Percentiles rank a stretch among this genome's conserved stretches.
These are phyloP conservation scores for Anomalospiza imberbis DNA, from an alignment of 2,797 vertebrate species.

Conservation along the genomic window DNA sequence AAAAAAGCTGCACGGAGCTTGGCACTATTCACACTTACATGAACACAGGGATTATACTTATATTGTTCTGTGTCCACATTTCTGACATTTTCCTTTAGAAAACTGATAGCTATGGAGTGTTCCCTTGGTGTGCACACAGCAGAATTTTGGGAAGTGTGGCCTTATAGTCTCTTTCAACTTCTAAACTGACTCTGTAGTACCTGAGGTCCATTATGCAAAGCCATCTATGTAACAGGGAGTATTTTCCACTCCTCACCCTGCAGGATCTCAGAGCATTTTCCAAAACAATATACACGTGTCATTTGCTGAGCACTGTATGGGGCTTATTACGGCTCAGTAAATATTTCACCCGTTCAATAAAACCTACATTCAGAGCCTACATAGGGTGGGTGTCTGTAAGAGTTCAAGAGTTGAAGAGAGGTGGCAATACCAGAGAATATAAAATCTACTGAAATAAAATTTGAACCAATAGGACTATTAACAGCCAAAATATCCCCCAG, in stretches of 20 bases:
- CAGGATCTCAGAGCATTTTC: background rate
- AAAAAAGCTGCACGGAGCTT: background rate
- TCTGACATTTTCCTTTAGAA: background rate
- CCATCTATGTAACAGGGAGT: background rate
- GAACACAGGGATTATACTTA: background rate
- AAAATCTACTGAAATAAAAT: background rate
- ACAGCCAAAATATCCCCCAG: background rate
- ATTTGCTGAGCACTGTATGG: background rate
- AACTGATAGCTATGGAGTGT: background rate
- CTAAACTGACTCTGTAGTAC: background rate
- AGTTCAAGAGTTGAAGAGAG: background rate
- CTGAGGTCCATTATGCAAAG: background rate
- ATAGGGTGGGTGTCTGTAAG: background rate
- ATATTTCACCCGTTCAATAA: slow-evolving; percentile 15
- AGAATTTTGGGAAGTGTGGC: background rate
- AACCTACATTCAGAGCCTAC: background rate
- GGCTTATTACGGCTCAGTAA: background rate
- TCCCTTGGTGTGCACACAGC: background rate
- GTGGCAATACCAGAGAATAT: background rate
- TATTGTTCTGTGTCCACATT: background rate
- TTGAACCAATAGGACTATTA: background rate
- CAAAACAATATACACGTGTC: background rate
- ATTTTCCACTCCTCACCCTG: background rate
- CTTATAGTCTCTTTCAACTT: background rate
- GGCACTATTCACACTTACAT: rapidly evolving